A percentile compares a stretch with the other conserved stretches of the same genome.
phyloP scores from a whole-genome alignment of 2,797 vertebrate genomes.

The Alca torda region DNA sequence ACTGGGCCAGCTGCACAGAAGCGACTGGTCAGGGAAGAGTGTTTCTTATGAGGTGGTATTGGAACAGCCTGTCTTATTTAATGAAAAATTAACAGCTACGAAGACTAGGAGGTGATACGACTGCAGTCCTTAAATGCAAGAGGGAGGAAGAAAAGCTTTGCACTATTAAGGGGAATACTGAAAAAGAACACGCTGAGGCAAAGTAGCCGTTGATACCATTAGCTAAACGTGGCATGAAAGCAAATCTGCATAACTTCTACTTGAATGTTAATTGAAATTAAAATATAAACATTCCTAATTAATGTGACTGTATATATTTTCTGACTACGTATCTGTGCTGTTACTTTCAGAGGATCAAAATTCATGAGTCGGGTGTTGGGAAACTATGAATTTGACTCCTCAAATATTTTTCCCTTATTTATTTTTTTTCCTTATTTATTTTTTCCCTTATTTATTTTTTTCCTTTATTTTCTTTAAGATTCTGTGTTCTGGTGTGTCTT shows the following conservation, averaged over 20 bases:
- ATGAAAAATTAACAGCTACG: background rate
- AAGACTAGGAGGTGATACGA: background rate
- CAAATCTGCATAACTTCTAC: background rate
- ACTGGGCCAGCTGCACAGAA: background rate
- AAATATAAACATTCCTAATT: background rate
- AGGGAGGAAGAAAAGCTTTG: background rate
- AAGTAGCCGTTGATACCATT: background rate
- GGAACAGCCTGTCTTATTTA: background rate
- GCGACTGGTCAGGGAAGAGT: background rate
- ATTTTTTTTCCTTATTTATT: too few relatives aligned
- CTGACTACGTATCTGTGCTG: background rate
- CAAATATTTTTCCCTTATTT: background rate
- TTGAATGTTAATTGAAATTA: background rate
- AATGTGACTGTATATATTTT: background rate
- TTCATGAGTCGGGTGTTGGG: background rate
- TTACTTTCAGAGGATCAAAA: background rate
- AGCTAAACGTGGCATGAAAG: background rate
- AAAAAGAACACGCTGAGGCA: background rate
- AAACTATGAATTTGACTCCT: background rate
- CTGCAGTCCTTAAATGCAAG: background rate
- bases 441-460: too few relatives aligned
- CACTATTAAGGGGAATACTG: background rate
- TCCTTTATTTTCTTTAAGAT: background rate
- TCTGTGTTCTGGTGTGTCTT: background rate
- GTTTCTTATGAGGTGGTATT: background rate